phyloP scores from a whole-genome alignment of 2,797 vertebrate species.

The Dromococcyx pavoninus region DNA sequence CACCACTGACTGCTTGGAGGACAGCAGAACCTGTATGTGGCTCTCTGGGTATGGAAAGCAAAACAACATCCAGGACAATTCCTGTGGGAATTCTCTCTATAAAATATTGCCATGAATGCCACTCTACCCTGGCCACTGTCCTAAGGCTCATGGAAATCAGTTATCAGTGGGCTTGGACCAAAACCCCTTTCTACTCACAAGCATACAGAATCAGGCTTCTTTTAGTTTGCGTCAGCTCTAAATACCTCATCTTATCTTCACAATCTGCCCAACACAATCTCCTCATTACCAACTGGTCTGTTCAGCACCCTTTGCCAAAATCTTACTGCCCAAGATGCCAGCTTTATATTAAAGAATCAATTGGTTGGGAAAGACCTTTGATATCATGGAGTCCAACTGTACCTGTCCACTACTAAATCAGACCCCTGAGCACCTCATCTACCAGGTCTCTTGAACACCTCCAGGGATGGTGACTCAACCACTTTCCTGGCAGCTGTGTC shows the following conservation, averaged over 20 bases:
- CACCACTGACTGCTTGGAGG: not conserved
- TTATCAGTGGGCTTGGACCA: not conserved
- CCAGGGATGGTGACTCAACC: no score
- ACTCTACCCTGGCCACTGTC: not conserved
- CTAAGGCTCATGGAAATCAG: not conserved
- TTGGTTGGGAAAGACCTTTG: no score
- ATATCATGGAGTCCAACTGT: no score
- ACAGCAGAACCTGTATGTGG: not conserved
- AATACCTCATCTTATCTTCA: not conserved
- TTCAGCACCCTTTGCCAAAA: slow-evolving; percentile 9
- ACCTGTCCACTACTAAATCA: no score
- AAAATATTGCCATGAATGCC: not conserved
- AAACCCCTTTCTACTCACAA: not conserved
- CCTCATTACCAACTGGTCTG: not conserved
- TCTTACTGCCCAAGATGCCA: not conserved
- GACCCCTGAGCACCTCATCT: no score
- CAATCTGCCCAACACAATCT: not conserved
- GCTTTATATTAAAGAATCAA: not conserved
- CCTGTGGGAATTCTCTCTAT: not conserved
- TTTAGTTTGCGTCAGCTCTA: not conserved
- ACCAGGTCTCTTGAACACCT: no score
- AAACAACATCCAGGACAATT: not conserved
- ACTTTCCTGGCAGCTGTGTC: no score
- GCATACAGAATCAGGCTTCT: not conserved
- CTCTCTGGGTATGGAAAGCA: not conserved